Evolutionary conservation across 2,797 vertebrate genomes (phyloP), one percentile per base, ranked within the genome.

Genomic region (Gadopsis marmoratus): DNA sequence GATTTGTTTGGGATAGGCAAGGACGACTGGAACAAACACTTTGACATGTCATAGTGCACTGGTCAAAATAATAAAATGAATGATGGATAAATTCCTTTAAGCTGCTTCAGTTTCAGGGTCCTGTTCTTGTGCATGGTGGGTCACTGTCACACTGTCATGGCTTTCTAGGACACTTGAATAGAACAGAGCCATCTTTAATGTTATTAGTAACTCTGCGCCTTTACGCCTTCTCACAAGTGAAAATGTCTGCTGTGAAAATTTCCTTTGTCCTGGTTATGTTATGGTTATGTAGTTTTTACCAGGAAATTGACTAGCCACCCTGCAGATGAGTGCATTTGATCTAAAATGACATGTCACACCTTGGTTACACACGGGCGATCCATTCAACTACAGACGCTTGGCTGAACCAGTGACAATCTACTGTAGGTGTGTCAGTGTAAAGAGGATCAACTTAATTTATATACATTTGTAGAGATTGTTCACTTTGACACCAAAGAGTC

Each of bases 341-440:
- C 45, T 76, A 45, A 54, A 77, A 54, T 55, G 56, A 47, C 23
- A n/a, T 43, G 21, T 59, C 17, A 60, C 63, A 37, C 64, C 59
- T 71, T 74, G 59, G 13, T 37, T 53, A 60, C 54, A 82, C 75
- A 69, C 7, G 41, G 0, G 2, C 35, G 53, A 70, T 43, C 31
- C 11, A 43, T 51, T 84, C 21, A 69, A n/a, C 69, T 37, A 13
- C 33, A 47, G 66, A 61, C 3, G 4, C 13, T 45, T 39, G 14
- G n/a, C 45, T 50, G 16, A 7, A 33, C 29, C 43, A n/a, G 39
- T 45, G 33, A 35, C 53, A 17, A 37, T 29, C 71, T 50, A 9
- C 37, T 39, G 37, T 39, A 62, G 60, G 13, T 2, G 39, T 58
- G 62, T 45, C 21, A 2, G 10, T 61, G 14, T 48, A 6, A 72